These are phyloP conservation scores for Ips typographus DNA, from an alignment of 1,140 invertebrate species.

Conservation along the genomic window DNA sequence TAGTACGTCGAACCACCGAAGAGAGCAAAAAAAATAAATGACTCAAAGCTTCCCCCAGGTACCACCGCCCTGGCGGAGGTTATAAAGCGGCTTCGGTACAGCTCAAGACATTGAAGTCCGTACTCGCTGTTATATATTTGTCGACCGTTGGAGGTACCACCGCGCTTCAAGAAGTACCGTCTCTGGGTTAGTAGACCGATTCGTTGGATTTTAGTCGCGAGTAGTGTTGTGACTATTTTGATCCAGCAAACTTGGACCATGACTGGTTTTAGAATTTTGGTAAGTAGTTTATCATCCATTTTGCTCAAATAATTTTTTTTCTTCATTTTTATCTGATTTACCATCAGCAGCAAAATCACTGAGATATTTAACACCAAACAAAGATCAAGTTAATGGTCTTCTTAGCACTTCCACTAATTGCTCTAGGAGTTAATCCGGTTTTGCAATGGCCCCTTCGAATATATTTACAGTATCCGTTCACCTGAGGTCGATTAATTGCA, in stretches of 20 bases:
- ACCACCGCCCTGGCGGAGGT: conserved; percentile 27
- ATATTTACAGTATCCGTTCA: neutral
- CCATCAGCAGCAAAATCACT: too few relatives aligned
- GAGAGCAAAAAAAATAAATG: conserved; percentile 16
- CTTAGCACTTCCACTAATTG: too few relatives aligned
- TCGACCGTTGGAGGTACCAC: neutral
- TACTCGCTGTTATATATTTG: conserved; percentile 28
- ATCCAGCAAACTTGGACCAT: too few relatives aligned
- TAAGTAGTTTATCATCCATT: too few relatives aligned
- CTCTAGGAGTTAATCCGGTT: too few relatives aligned
- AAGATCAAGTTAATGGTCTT: too few relatives aligned
- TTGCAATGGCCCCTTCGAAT: neutral
- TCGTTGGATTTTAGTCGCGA: too few relatives aligned
- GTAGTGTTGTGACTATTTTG: neutral
- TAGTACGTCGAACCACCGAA: conserved; percentile 3
- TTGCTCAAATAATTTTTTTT: too few relatives aligned
- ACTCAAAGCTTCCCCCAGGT: conserved; percentile 28
- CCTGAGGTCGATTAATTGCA: neutral
- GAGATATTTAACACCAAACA: too few relatives aligned
- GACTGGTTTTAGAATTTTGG: neutral
- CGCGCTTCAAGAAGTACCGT: neutral
- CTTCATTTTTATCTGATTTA: too few relatives aligned
- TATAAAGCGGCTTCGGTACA: conserved; percentile 22
- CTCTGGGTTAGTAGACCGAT: neutral
- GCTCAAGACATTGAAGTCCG: conserved; percentile 32